Percentiles rank a stretch among this genome's conserved stretches.
Evolutionary conservation across 2,888 invertebrate genomes (phyloP).

Genomic region (Baccha elongata): DNA sequence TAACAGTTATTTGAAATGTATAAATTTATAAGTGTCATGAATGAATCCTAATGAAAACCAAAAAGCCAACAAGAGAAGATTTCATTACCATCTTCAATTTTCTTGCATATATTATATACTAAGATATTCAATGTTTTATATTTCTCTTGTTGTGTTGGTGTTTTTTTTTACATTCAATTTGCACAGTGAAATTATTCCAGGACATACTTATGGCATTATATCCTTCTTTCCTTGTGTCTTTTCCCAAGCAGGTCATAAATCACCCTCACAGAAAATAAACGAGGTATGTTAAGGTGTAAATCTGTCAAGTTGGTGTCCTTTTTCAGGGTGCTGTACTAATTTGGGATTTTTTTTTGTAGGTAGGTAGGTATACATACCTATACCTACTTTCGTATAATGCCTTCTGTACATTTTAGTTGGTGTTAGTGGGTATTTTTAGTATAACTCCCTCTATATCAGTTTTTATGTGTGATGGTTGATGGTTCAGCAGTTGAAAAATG

Average conservation of each 20-base stretch:
- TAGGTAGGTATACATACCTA: no score
- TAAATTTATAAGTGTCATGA: conserved; percentile 68
- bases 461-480: conserved; percentile 59
- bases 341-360: conserved; percentile 59
- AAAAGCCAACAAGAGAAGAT: conserved; percentile 63
- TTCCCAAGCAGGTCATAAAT: conserved; percentile 68
- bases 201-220: conserved; percentile 73
- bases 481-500: conserved; percentile 69
- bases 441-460: conserved; percentile 1
- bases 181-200: conserved; percentile 72
- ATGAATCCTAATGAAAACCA: conserved; percentile 70
- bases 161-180: conserved; percentile 69
- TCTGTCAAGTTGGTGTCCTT: conserved; percentile 74
- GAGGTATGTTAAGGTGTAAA: conserved; percentile 74
- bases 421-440: conserved; percentile 14
- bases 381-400: no score
- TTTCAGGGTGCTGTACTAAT: conserved; percentile 72
- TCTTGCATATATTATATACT: conserved; percentile 21
- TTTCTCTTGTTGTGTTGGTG: not conserved
- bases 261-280: conserved; percentile 72
- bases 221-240: conserved; percentile 59
- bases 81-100: conserved; percentile 63
- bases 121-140: conserved; percentile 18
- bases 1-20: conserved; percentile 61
- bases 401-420: not conserved